phyloP scores from a whole-genome alignment of 2,113 vertebrate species.

The Gambusia holbrooki region DNA sequence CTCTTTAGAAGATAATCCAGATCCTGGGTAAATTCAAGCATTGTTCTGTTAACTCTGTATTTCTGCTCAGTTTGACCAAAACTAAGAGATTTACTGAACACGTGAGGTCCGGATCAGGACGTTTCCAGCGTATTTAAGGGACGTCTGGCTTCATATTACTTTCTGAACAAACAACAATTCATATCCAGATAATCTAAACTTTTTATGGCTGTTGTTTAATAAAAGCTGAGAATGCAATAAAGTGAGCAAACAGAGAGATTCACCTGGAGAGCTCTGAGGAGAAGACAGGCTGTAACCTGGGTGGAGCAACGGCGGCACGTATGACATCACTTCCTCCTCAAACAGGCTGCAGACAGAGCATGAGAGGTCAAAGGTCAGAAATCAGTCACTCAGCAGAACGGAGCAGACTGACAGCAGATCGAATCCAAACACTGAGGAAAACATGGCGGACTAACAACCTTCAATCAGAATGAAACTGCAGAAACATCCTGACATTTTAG shows the following conservation, averaged over 20 bases:
- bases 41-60: too few relatives aligned
- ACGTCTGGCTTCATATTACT: neutral
- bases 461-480: too few relatives aligned
- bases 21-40: too few relatives aligned
- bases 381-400: neutral
- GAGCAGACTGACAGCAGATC: too few relatives aligned
- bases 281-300: slow-evolving; percentile 94
- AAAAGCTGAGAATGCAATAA: slow-evolving; percentile 35
- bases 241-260: slow-evolving; percentile 30
- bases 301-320: slow-evolving; percentile 94
- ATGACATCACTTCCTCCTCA: slow-evolving; percentile 99
- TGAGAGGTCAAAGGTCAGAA: neutral
- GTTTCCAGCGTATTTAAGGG: too few relatives aligned
- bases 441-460: too few relatives aligned
- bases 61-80: too few relatives aligned
- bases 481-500: too few relatives aligned
- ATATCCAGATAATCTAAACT: neutral
- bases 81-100: too few relatives aligned
- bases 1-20: too few relatives aligned
- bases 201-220: slow-evolving; percentile 1
- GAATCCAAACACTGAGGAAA: too few relatives aligned
- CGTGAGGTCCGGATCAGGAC: too few relatives aligned
- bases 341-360: slow-evolving; percentile 85
- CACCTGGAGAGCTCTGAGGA: slow-evolving; percentile 97
- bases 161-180: neutral